phyloP scores from a whole-genome alignment of 1,140 invertebrate species.

The Chironomus striatipennis region DNA sequence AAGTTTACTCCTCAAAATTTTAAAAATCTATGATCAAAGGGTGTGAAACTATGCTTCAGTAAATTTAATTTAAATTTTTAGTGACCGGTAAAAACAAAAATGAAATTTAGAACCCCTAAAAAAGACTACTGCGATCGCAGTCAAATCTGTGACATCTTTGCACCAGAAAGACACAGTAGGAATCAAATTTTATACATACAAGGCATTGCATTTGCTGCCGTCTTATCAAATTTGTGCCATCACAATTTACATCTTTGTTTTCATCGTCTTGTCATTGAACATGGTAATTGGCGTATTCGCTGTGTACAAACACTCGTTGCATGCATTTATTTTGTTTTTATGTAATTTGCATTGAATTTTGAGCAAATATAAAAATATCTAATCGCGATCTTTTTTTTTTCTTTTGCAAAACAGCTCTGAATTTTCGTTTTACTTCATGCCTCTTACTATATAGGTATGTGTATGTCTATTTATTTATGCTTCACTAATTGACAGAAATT shows the following conservation, averaged over 20 bases:
- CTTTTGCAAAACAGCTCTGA: too few relatives aligned
- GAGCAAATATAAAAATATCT: background rate
- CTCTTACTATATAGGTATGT: background rate
- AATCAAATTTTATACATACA: background rate
- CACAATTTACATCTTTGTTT: slow-evolving; percentile 14
- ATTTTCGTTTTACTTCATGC: too few relatives aligned
- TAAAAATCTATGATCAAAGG: background rate
- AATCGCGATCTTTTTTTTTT: too few relatives aligned
- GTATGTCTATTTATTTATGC: background rate
- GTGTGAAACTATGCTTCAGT: too few relatives aligned
- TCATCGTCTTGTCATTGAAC: background rate
- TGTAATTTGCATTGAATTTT: slow-evolving; percentile 10
- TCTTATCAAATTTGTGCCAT: slow-evolving; percentile 18
- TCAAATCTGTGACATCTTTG: too few relatives aligned
- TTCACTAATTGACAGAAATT: slow-evolving; percentile 20
- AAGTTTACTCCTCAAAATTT: too few relatives aligned
- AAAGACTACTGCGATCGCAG: too few relatives aligned
- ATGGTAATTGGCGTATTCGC: background rate
- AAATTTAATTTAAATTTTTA: too few relatives aligned
- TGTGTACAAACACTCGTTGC: background rate
- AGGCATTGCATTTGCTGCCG: background rate
- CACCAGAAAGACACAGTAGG: too few relatives aligned
- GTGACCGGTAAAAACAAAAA: too few relatives aligned
- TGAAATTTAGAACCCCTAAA: too few relatives aligned
- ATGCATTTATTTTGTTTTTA: background rate